These are phyloP conservation scores for Chesias legatella DNA, from an alignment of 2,888 invertebrate genomes.

Conservation along the genomic window DNA sequence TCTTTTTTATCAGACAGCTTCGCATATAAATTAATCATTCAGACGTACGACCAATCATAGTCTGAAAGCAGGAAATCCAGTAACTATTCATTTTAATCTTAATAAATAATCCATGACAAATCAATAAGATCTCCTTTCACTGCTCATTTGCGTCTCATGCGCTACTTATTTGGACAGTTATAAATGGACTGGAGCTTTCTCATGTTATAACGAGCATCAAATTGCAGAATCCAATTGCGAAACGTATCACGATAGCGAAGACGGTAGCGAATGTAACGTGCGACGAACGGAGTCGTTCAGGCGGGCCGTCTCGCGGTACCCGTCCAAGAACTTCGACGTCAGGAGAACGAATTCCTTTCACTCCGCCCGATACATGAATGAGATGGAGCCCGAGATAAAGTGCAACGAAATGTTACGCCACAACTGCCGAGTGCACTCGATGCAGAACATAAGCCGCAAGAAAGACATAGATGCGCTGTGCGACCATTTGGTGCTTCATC, in stretches of 20 bases:
- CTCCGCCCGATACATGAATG: slow-evolving; percentile 60
- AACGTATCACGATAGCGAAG: slow-evolving; percentile 69
- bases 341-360: slow-evolving; percentile 66
- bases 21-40: background rate
- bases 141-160: background rate
- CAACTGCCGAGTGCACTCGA: slow-evolving; percentile 63
- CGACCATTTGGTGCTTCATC: slow-evolving; percentile 65
- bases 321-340: slow-evolving; percentile 60
- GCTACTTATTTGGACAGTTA: no score
- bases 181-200: no score
- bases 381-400: slow-evolving; percentile 47
- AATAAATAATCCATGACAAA: no score
- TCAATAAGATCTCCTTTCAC: background rate
- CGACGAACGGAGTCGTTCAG: slow-evolving; percentile 67
- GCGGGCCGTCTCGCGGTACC: slow-evolving; percentile 53
- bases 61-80: no score
- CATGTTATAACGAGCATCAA: background rate
- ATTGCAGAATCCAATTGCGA: slow-evolving; percentile 69
- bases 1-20: no score
- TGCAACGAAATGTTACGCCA: slow-evolving; percentile 46
- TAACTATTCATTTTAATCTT: no score
- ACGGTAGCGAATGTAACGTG: slow-evolving; percentile 68
- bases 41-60: no score
- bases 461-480: slow-evolving; percentile 63
- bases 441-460: slow-evolving; percentile 66